Base-by-base conservation (phyloP, 2,888 invertebrate genomes). In the Thymelicus acteon region DNA sequence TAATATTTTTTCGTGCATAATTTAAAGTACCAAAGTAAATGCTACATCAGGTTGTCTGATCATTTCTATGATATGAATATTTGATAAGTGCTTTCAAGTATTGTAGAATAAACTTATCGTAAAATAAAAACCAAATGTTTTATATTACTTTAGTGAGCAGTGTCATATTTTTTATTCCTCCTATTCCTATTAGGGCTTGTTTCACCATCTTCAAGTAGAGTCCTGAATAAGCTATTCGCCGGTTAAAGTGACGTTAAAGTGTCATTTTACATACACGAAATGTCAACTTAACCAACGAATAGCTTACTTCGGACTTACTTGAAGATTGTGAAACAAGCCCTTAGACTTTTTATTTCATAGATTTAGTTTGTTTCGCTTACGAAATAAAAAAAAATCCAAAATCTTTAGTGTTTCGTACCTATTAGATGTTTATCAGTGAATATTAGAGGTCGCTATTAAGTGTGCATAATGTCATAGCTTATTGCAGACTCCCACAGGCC, bases 401-500 rank as follows among this genome's bases (percentile, higher is more conserved):
- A 10, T 60, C 60, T 19, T 37, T 60, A 44, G 12, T 44, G n/a
- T 44, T 54, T 65, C 64, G 19, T 48, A n/a, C n/a, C n/a, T n/a
- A 31, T 40, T 37, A n/a, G 31, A 48, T 49, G 49, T 67, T 37
- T 40, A 60, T 60, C 49, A 40, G 12, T 44, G 57, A 57, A 58
- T 58, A 58, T 40, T 67, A 60, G 60, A 67, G 67, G 67, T 60
- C 67, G 49, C 8, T 39, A 19, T 49, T 39, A 49, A 40, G 6
- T 40, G 47, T 39, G 40, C 44, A 40, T 67, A 67, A 67, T 67
- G 67, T 67, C 67, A 67, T 39, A 49, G 49, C 60, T 48, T 48
- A 48, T 48, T 60, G 60, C 67, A 67, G 49, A 49, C 67, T 67
- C 67, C 60, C 60, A 60, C 67, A 60, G 67, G 67, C 60, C 60